Evolutionary conservation across 35 echinoderm and acorn worm species (phyloP).

Genomic region (Amphiura filiformis): DNA sequence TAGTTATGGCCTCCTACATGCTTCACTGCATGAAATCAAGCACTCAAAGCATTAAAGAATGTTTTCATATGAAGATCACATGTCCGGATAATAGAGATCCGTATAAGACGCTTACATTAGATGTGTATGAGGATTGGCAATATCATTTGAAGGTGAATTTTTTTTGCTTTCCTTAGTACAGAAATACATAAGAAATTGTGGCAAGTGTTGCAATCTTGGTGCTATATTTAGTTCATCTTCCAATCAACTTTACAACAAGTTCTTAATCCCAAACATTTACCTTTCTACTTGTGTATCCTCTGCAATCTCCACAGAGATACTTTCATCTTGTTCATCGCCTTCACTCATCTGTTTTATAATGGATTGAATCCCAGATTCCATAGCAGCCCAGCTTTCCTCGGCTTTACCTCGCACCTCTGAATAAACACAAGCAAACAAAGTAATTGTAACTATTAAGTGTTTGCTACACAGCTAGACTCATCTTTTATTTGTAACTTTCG

Average conservation of each 20-base stretch:
- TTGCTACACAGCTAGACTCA: neutral
- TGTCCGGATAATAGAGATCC: no score
- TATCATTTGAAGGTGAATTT: neutral
- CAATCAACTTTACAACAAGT: no score
- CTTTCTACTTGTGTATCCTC: slow-evolving; percentile 62
- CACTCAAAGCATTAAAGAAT: no score
- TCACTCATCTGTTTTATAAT: slow-evolving; percentile 35
- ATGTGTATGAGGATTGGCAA: no score
- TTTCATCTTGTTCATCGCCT: slow-evolving; percentile 23
- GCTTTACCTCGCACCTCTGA: slow-evolving; percentile 36
- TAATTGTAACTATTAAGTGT: neutral
- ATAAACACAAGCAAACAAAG: neutral
- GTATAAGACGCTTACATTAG: no score
- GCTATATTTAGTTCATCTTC: no score
- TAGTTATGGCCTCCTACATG: no score
- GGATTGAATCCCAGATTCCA: slow-evolving; percentile 68
- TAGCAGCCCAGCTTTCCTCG: slow-evolving; percentile 56
- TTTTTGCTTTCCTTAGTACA: neutral
- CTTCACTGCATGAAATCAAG: no score
- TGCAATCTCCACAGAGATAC: slow-evolving; percentile 42
- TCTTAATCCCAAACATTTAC: no score
- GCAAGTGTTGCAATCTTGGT: no score
- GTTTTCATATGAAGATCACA: no score
- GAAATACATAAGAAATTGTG: neutral
- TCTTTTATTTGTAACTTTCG: neutral